Conservation (phyloP, 2,888 invertebrate species). For the Pristionchus mayeri region DNA sequence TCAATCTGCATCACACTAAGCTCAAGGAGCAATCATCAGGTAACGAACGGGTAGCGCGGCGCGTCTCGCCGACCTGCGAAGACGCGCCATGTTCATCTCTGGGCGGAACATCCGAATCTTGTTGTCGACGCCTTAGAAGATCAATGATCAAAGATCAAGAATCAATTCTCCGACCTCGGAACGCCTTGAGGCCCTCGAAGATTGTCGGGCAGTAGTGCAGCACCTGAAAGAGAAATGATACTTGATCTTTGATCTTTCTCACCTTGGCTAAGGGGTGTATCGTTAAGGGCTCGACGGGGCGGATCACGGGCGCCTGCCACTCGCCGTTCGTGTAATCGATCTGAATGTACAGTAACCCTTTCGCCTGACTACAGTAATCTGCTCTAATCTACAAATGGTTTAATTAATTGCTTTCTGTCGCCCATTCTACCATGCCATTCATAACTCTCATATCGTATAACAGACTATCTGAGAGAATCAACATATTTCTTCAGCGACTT, state of each 20-base stretch:
- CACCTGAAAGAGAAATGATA: neutral
- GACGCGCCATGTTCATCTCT: constrained; percentile 91
- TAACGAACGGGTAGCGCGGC: constrained; percentile 84
- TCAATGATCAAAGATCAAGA: neutral
- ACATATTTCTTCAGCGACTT: no score
- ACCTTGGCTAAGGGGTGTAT: constrained; percentile 10
- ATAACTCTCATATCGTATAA: no score
- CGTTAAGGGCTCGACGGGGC: neutral
- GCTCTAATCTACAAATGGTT: neutral
- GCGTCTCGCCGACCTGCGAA: constrained; percentile 88
- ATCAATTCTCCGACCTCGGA: constrained; percentile 5
- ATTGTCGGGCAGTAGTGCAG: constrained; percentile 44
- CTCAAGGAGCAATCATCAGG: neutral
- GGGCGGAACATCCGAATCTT: constrained; percentile 93
- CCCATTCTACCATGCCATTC: no score
- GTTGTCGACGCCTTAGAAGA: constrained; percentile 84
- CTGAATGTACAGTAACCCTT: neutral
- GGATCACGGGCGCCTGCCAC: constrained; percentile 37
- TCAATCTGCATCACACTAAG: no score
- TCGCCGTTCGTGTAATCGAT: constrained; percentile 25
- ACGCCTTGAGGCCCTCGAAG: constrained; percentile 47
- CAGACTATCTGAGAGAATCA: no score
- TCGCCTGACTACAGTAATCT: neutral
- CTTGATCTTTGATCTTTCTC: no score
- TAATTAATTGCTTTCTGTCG: no score